Evolutionary conservation across 2,797 vertebrate genomes (phyloP).

Genomic region (Xenopus petersii): DNA sequence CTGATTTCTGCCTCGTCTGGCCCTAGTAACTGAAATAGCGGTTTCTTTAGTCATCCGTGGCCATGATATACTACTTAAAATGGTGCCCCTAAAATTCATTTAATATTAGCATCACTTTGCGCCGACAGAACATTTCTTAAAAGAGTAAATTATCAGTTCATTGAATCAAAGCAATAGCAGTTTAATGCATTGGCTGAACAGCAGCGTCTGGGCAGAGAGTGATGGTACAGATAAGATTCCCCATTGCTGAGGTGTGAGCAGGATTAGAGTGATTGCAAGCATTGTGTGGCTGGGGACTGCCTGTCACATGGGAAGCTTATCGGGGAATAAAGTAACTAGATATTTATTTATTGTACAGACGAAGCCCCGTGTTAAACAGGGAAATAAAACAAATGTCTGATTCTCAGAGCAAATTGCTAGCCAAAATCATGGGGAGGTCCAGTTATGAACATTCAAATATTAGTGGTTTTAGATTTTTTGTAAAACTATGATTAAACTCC

Average conservation of each 20-base stretch:
- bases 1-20: too few species aligned
- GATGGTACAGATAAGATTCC: slow-evolving; percentile 7
- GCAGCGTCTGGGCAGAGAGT: slow-evolving; percentile 19
- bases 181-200: not conserved
- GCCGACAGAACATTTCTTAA: not conserved
- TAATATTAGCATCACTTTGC: not conserved
- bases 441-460: too few species aligned
- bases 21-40: too few species aligned
- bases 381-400: not conserved
- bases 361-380: slow-evolving; percentile 3
- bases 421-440: too few species aligned
- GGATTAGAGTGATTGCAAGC: slow-evolving; percentile 12
- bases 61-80: too few species aligned
- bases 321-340: slow-evolving; percentile 6
- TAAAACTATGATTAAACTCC: too few species aligned
- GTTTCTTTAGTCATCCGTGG: too few species aligned
- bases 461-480: too few species aligned
- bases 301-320: slow-evolving; percentile 24
- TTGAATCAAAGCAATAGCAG: slow-evolving; percentile 5
- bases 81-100: too few species aligned
- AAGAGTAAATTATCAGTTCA: not conserved
- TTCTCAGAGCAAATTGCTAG: too few species aligned
- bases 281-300: slow-evolving; percentile 14
- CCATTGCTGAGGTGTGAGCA: not conserved
- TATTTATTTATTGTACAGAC: slow-evolving; percentile 7